These are phyloP conservation scores for Heteronetta atricapilla DNA, from an alignment of 2,113 vertebrate genomes.

Conservation along the genomic window DNA sequence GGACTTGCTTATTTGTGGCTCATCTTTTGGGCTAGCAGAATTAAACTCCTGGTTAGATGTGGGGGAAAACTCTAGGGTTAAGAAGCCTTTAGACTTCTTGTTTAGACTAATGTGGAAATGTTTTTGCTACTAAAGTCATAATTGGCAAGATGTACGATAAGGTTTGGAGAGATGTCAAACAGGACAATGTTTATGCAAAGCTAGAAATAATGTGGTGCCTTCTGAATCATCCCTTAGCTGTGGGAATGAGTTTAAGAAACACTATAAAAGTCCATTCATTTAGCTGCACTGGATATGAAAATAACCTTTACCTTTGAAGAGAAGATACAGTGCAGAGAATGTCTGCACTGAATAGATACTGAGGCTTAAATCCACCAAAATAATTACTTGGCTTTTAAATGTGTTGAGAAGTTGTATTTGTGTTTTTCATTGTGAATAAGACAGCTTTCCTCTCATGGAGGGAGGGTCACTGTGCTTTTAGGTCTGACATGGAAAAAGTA, in stretches of 20 bases:
- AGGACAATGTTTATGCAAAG: background rate
- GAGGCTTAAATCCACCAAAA: background rate
- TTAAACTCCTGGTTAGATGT: background rate
- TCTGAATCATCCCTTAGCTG: background rate
- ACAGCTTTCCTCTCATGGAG: background rate
- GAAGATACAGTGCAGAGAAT: background rate
- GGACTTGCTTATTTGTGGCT: background rate
- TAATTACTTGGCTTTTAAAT: background rate
- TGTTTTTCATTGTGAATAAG: background rate
- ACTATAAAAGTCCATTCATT: background rate
- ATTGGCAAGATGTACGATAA: background rate
- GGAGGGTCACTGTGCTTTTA: background rate
- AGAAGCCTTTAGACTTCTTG: background rate
- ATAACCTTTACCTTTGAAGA: background rate
- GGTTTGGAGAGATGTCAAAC: background rate
- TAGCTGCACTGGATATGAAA: background rate
- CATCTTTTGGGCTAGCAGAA: background rate
- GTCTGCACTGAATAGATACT: background rate
- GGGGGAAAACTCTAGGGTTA: no score
- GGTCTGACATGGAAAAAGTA: background rate
- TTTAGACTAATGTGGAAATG: background rate
- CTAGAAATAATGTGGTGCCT: background rate
- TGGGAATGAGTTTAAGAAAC: background rate
- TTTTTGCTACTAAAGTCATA: background rate
- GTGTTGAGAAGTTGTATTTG: background rate